Percentiles rank a stretch among this genome's conserved stretches.
Conservation (phyloP, 2,888 invertebrate species). For the Ochropacha duplaris region DNA sequence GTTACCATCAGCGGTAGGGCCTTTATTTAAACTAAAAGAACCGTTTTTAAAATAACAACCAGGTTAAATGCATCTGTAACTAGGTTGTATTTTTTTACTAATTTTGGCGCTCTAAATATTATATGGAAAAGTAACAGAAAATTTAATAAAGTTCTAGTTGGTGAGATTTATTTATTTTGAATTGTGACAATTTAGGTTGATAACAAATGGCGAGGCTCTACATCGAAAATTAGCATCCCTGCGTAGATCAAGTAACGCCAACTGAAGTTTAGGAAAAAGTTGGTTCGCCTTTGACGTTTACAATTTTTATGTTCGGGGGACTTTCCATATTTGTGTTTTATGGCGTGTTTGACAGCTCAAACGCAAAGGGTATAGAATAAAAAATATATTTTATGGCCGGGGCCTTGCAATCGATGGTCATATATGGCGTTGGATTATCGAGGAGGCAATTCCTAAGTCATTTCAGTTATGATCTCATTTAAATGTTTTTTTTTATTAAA, state of each 20-base stretch:
- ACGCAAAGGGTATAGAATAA: slow-evolving; percentile 15
- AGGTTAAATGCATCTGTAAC: neutral
- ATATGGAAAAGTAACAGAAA: neutral
- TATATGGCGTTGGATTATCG: neutral
- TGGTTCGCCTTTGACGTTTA: slow-evolving; percentile 14
- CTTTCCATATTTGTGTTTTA: slow-evolving; percentile 9
- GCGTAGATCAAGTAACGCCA: slow-evolving; percentile 1
- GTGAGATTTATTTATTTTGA: too few relatives aligned
- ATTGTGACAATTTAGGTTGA: too few relatives aligned
- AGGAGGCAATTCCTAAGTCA: neutral
- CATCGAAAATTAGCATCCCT: neutral
- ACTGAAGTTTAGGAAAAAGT: slow-evolving; percentile 26
- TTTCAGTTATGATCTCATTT: neutral
- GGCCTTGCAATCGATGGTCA: neutral
- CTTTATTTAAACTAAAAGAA: neutral
- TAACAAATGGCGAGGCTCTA: neutral
- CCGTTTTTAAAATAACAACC: neutral
- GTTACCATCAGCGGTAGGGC: neutral
- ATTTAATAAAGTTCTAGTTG: too few relatives aligned
- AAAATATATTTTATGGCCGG: neutral
- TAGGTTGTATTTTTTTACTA: too few relatives aligned
- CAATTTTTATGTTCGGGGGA: slow-evolving; percentile 26
- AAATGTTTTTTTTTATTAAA: too few relatives aligned
- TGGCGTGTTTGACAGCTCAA: neutral
- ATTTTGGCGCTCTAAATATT: too few relatives aligned